These are phyloP conservation scores for Diachasmimorpha longicaudata DNA, from an alignment of 1,140 invertebrate species.

Conservation along the genomic window DNA sequence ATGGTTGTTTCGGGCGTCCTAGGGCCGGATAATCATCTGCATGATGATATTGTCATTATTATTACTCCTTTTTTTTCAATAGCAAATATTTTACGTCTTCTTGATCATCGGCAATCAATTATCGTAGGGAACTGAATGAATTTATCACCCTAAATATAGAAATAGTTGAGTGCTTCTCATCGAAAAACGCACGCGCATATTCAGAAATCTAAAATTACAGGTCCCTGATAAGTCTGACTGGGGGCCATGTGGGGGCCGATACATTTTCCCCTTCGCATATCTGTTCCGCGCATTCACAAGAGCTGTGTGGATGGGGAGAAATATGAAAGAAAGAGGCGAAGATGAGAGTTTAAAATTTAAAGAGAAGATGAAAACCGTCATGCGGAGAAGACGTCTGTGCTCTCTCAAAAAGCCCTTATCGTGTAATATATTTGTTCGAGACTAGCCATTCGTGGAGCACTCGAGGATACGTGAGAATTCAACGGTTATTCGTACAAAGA, in stretches of 20 bases:
- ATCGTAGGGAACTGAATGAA: too few species aligned
- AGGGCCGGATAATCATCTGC: too few species aligned
- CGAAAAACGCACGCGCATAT: slow-evolving; percentile 36
- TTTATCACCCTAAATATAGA: not conserved
- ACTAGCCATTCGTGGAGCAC: not conserved
- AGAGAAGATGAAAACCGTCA: slow-evolving; percentile 1
- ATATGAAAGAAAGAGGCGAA: not conserved
- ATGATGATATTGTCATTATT: too few species aligned
- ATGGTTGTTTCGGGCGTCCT: not conserved
- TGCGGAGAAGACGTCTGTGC: slow-evolving; percentile 18
- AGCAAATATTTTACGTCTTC: too few species aligned
- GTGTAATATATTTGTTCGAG: slow-evolving; percentile 16
- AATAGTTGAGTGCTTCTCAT: slow-evolving; percentile 2
- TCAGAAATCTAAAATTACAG: slow-evolving; percentile 60
- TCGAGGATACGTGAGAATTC: not conserved
- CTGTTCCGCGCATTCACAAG: not conserved
- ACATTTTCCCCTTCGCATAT: not conserved
- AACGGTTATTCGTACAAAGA: not conserved
- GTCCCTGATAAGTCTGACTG: slow-evolving; percentile 45
- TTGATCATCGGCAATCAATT: not conserved
- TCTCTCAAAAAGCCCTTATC: slow-evolving; percentile 27
- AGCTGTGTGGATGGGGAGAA: not conserved
- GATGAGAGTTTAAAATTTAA: not conserved
- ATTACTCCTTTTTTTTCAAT: too few species aligned
- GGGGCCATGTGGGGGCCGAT: slow-evolving; percentile 54